A percentile compares a stretch with the other conserved stretches of the same genome.
phyloP scores from a whole-genome alignment of 2,113 vertebrate species.

The Eira barbara region DNA sequence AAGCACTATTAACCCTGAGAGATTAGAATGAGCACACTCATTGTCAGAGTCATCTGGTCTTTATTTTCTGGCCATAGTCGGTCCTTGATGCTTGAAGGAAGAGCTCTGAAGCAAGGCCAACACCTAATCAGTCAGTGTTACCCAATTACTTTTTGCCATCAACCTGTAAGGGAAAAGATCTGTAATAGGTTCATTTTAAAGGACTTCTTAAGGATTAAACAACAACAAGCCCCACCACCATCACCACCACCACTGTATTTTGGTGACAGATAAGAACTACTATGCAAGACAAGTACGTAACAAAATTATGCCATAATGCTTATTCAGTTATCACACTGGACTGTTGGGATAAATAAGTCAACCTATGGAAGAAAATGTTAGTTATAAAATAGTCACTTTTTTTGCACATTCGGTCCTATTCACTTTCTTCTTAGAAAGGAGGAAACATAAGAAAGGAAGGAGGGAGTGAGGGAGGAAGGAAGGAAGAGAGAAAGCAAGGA shows the following conservation, averaged over 20 bases:
- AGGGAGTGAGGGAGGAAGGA: too few species aligned
- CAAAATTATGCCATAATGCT: neutral
- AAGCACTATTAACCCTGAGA: constrained; percentile 16
- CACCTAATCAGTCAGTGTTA: constrained; percentile 29
- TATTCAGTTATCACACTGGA: neutral
- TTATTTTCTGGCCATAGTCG: neutral
- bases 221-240: neutral
- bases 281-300: neutral
- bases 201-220: constrained; percentile 17
- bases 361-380: neutral
- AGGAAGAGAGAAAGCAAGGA: too few species aligned
- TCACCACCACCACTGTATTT: neutral
- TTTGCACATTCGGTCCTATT: neutral
- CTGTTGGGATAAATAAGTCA: neutral
- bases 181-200: constrained; percentile 30
- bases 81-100: constrained; percentile 4
- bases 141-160: constrained; percentile 49
- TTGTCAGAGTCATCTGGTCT: constrained; percentile 13
- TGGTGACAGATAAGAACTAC: constrained; percentile 4
- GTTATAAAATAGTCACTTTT: neutral
- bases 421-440: neutral
- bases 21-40: neutral
- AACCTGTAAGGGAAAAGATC: neutral
- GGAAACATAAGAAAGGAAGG: neutral
- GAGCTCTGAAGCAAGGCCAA: neutral